Conservation (phyloP, 2,113 vertebrate genomes). For the Micromys minutus region DNA sequence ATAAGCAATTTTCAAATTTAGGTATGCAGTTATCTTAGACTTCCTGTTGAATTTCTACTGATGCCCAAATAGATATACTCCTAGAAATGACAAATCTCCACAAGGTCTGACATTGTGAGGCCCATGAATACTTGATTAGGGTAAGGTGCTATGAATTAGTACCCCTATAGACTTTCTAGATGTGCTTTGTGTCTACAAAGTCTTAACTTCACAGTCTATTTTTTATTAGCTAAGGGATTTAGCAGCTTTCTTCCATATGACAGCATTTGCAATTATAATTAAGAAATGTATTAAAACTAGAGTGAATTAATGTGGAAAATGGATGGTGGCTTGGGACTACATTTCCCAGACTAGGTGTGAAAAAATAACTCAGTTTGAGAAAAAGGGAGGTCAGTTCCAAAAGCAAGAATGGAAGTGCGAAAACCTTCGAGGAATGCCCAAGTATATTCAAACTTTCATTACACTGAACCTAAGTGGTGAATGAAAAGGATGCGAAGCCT, state of each 20-base stretch:
- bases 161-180: slow-evolving; percentile 41
- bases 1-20: slow-evolving; percentile 54
- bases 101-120: slow-evolving; percentile 24
- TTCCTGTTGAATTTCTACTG: slow-evolving; percentile 57
- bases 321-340: slow-evolving; percentile 52
- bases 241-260: slow-evolving; percentile 71
- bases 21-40: not conserved
- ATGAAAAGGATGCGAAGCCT: slow-evolving; percentile 15
- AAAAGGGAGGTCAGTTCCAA: slow-evolving; percentile 42
- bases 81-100: not conserved
- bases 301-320: slow-evolving; percentile 77
- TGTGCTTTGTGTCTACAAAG: slow-evolving; percentile 62
- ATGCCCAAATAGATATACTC: slow-evolving; percentile 33
- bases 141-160: slow-evolving; percentile 44
- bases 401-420: slow-evolving; percentile 31
- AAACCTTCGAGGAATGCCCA: slow-evolving; percentile 30
- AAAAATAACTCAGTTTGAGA: slow-evolving; percentile 58
- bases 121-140: slow-evolving; percentile 47
- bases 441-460: slow-evolving; percentile 30
- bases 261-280: slow-evolving; percentile 76
- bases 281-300: slow-evolving; percentile 76
- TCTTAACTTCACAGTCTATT: slow-evolving; percentile 61
- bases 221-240: slow-evolving; percentile 73
- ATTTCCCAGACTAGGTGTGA: slow-evolving; percentile 59
- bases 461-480: not conserved